Evolutionary conservation across 2,113 vertebrate genomes (phyloP), one percentile per base, ranked within the genome.

Genomic region (Peromyscus polionotus): DNA sequence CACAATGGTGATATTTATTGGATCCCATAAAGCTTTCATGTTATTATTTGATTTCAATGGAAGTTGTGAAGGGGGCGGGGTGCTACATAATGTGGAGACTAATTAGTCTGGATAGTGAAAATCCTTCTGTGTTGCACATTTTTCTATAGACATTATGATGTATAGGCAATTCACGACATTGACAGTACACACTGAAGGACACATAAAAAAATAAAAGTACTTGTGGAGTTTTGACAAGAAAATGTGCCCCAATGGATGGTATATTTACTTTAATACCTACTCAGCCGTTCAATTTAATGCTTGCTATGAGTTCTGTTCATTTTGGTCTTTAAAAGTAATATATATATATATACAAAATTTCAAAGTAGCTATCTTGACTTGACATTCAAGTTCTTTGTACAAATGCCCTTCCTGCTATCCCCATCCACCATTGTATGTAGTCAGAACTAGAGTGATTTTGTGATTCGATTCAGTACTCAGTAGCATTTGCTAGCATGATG

Each of bases 31-130:
- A 65, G 6, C 33, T 87, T 84, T 95, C n/a, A 68, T 90, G 5
- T 59, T 59, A 65, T 95, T 92, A 4, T 33, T 91, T 61, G 20
- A 19, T 85, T 96, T 93, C 24, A 57, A 28, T 92, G 93, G 48
- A 89, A 67, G 59, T 91, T 90, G 11, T 93, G 24, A 94, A 90
- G 36, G 39, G 59, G 5, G 4, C 31, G 4, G 5, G 22, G 24
- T 63, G 24, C 5, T 88, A 45, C 28, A 0, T 83, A 96, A 70
- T 42, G 67, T 92, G 48, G 19, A 88, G 28, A 88, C 7, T 42
- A 28, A 90, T 33, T 84, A 77, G 28, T 31, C 67, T 70, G 12
- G n/a, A 48, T 92, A 63, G 51, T 80, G 39, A 91, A 31, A 17
- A 22, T 31, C 7, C 70, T 14, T 75, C 0, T 57, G 61, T 51